Evolutionary conservation across 2,113 vertebrate species (phyloP).

Genomic region (Heterotilapia buettikoferi): DNA sequence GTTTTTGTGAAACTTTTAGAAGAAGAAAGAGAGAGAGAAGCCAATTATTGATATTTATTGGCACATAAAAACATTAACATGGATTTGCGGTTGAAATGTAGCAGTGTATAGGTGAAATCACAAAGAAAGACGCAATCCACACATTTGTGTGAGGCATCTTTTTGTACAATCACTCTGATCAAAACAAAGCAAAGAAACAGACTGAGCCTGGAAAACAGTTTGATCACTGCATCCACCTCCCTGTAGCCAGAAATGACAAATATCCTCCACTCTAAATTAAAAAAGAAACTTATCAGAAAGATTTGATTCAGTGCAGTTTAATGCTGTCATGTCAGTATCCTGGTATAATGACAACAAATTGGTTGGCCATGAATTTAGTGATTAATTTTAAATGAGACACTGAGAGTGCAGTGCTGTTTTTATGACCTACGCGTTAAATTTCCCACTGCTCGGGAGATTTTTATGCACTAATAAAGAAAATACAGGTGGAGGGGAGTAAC

Average conservation of each 20-base stretch:
- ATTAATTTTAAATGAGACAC: background rate
- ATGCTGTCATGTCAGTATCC: background rate
- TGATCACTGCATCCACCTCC: background rate
- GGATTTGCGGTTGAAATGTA: background rate
- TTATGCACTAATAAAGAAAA: background rate
- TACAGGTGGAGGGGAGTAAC: background rate
- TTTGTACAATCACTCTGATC: background rate
- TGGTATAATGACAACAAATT: background rate
- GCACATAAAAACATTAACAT: background rate
- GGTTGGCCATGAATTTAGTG: background rate
- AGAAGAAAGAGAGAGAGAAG: background rate
- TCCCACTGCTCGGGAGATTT: background rate
- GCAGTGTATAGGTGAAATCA: too few relatives aligned
- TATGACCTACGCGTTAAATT: background rate
- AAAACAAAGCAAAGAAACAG: background rate
- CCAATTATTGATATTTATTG: background rate
- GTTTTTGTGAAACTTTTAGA: background rate
- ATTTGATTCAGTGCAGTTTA: background rate
- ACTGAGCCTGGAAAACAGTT: background rate
- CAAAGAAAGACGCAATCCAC: background rate
- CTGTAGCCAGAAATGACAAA: background rate
- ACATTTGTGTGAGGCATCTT: background rate
- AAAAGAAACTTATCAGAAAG: background rate
- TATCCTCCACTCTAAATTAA: rapidly evolving
- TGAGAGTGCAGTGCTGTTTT: background rate